Evolutionary conservation across 1,140 invertebrate genomes (phyloP).

Genomic region (Orius insidiosus): DNA sequence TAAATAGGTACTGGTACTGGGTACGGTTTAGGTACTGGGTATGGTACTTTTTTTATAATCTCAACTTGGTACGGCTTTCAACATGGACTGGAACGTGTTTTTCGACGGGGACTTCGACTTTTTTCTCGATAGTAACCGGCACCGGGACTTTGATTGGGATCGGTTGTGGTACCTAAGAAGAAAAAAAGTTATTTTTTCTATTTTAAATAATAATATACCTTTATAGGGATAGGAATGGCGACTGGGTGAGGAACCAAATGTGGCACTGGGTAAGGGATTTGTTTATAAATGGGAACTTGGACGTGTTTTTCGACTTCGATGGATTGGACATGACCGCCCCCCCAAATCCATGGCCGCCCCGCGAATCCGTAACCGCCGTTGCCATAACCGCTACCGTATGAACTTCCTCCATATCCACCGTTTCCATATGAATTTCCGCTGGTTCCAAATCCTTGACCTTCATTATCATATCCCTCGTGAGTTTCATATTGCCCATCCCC

Average conservation of each 20-base stretch:
- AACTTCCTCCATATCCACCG: conserved; percentile 1
- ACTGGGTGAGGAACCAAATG: conserved; percentile 10
- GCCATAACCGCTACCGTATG: not conserved
- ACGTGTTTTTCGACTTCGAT: conserved; percentile 10
- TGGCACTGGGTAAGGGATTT: conserved; percentile 9
- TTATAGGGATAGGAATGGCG: conserved; percentile 8
- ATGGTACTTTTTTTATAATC: conserved; percentile 10
- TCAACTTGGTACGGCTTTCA: conserved; percentile 11
- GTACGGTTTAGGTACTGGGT: conserved; percentile 12
- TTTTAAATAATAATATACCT: conserved; percentile 3
- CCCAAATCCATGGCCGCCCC: no score
- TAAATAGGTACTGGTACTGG: conserved; percentile 13
- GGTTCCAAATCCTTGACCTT: not conserved
- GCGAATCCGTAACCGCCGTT: not conserved
- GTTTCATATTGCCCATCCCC: not conserved
- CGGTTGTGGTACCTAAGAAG: conserved; percentile 10
- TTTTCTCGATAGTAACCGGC: conserved; percentile 11
- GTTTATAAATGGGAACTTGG: conserved; percentile 10
- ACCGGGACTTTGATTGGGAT: conserved; percentile 11
- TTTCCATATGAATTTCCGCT: not conserved
- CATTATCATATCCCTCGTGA: not conserved
- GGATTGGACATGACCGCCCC: not conserved
- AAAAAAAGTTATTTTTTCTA: no score
- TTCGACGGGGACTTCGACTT: conserved; percentile 9
- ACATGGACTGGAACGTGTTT: conserved; percentile 10